Evolutionary conservation across 2,797 vertebrate species (phyloP), one percentile per base, ranked within the genome.

Genomic region (Gallirallus australis): DNA sequence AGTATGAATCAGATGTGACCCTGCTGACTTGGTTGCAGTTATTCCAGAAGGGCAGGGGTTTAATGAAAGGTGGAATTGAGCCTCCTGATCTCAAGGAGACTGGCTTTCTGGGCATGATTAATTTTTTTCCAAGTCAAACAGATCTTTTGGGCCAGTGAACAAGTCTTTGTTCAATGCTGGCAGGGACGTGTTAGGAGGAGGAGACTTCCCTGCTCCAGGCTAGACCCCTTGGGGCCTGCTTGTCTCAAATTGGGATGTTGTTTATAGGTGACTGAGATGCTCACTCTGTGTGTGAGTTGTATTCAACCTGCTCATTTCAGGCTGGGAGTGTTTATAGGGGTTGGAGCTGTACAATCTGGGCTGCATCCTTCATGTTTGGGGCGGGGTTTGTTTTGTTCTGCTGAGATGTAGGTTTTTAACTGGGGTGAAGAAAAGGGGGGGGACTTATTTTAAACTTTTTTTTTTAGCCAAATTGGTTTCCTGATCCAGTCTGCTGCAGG

Each of bases 31-130:
- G 50, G 33, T n/a, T 90, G 93, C 90, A 94, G 86, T 52, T 90
- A 82, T 68, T 94, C 64, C 94, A 96, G 81, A 82, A 94, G 91
- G 88, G 75, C 87, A 94, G 60, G 81, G 78, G 78, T 87, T 90
- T 92, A 94, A 92, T 85, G 92, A 94, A 95, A 95, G 85, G 83
- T 95, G 93, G 86, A 92, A 93, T 82, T 94, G 95, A 95, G 88
- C 83, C 95, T 90, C 64, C 94, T 89, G 91, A 87, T 79, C 81
- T 83, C 82, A 60, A 89, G 93, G 66, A 96, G 90, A 47, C 71
- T 42, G 78, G 21, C 21, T 86, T 82, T 84, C 64, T 89, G 90
- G 92, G 90, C 90, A 87, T 63, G 91, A 90, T 89, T 95, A 90
- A 80, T 92, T 92, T 95, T 87, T 95, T 87, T 95, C 90, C 75